phyloP scores from a whole-genome alignment of 2,113 vertebrate species.

The Furnarius figulus region DNA sequence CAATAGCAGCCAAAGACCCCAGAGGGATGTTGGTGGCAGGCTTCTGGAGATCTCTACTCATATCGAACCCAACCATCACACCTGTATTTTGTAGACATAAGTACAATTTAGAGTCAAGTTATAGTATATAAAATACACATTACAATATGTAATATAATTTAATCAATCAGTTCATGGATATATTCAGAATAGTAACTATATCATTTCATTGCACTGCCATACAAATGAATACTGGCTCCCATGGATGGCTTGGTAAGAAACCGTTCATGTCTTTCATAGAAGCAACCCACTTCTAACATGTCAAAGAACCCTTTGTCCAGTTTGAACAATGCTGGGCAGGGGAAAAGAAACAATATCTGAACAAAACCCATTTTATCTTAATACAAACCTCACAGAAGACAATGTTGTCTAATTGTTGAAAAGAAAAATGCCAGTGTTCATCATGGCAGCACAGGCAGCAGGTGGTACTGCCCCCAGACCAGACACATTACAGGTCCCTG shows the following conservation, averaged over 20 bases:
- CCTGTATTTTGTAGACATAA: slow-evolving; percentile 75
- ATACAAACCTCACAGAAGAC: slow-evolving; percentile 37
- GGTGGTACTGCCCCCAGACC: neutral
- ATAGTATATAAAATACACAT: neutral
- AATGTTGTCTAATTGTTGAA: neutral
- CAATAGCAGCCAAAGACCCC: slow-evolving; percentile 92
- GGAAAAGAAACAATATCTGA: neutral
- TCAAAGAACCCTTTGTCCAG: slow-evolving; percentile 67
- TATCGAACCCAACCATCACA: slow-evolving; percentile 99
- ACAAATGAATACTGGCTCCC: neutral
- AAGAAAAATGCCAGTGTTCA: slow-evolving; percentile 38
- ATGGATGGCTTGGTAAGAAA: neutral
- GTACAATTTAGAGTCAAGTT: neutral
- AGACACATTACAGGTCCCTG: neutral
- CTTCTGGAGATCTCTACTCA: slow-evolving; percentile 93
- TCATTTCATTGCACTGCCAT: neutral
- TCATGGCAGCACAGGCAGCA: neutral
- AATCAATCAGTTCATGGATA: neutral
- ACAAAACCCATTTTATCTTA: slow-evolving; percentile 61
- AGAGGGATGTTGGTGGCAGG: slow-evolving; percentile 90
- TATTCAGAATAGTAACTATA: neutral
- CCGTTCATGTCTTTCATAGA: neutral
- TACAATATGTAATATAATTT: neutral
- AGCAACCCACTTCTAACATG: neutral
- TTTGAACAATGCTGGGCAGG: neutral